Base-by-base conservation (phyloP, 92 coral and sea anemone genomes). In the Epizoanthus ramosus region DNA sequence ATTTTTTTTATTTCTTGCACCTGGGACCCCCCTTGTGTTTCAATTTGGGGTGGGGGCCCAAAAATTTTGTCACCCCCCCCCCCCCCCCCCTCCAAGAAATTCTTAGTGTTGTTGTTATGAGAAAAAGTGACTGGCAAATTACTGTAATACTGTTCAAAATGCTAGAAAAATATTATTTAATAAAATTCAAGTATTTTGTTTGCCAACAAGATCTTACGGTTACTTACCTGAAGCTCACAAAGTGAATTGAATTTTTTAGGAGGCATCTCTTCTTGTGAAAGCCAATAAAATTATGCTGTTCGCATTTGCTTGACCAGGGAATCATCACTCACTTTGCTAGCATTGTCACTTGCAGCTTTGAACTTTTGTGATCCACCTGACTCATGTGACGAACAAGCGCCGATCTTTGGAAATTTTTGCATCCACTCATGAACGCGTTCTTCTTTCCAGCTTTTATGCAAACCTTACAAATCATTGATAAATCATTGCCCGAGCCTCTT, bases 361-460 rank as follows among this genome's bases (percentile, higher is more conserved):
- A 14, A 57, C 86, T 83, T 83, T 83, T 57, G 79, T 59, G 80
- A 83, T 70, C 60, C 24, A 71, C 79, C 86, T 71, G 68, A 50
- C 14, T 53, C 43, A 53, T 75, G 81, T 75, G 68, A 75, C 69
- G 56, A 37, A 37, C 43, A 39, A 69, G 56, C 12, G 57, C 56
- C 0, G 74, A 69, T 69, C 57, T 69, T 33, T 79, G 84, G 74
- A 71, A 71, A 71, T 71, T 71, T 71, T 71, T 71, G 75, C 22
- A 71, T 71, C 75, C 75, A 71, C 53, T 61, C 61, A 60, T 71
- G 74, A 83, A 63, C 13, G 80, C 63, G 64, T 60, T 73, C 66
- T 73, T 73, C 80, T 73, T 83, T 73, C 81, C 73, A 73, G 80
- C 80, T 73, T 74, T 74, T 84, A 74, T 60, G 73, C 75, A 84